Conservation (phyloP, 2,797 vertebrate genomes). For the Manis pentadactyla region DNA sequence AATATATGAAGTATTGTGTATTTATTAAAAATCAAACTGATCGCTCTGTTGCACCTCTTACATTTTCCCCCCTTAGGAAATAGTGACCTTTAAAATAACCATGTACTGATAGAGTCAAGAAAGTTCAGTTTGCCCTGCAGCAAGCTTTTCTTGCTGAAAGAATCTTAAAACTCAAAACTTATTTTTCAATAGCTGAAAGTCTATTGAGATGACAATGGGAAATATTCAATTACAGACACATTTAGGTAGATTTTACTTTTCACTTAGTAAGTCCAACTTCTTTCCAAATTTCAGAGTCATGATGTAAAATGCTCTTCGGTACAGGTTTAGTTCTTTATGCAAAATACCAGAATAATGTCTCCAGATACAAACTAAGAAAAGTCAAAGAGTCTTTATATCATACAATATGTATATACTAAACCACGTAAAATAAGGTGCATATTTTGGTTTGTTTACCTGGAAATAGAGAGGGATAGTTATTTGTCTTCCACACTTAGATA, state of each 20-base stretch:
- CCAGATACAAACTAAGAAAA: background rate
- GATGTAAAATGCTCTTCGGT: background rate
- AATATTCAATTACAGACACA: background rate
- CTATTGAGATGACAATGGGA: background rate
- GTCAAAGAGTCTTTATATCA: background rate
- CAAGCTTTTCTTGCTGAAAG: background rate
- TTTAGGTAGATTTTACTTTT: slow-evolving; percentile 15
- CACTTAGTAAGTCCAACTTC: background rate
- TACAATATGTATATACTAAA: background rate
- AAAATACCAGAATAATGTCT: background rate
- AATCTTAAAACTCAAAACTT: background rate
- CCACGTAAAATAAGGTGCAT: background rate
- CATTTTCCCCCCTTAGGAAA: background rate
- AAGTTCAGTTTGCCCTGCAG: background rate
- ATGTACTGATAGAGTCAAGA: background rate
- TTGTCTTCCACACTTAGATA: background rate
- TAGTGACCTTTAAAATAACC: background rate
- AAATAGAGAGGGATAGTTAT: background rate
- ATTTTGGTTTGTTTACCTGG: background rate
- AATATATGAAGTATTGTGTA: background rate
- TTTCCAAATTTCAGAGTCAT: slow-evolving; percentile 6
- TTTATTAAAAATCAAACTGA: background rate
- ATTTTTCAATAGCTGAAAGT: background rate
- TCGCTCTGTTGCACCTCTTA: background rate
- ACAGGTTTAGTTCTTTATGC: background rate